These are phyloP conservation scores for Rhopalosiphum maidis DNA, from an alignment of 1,140 invertebrate species.

Conservation along the genomic window DNA sequence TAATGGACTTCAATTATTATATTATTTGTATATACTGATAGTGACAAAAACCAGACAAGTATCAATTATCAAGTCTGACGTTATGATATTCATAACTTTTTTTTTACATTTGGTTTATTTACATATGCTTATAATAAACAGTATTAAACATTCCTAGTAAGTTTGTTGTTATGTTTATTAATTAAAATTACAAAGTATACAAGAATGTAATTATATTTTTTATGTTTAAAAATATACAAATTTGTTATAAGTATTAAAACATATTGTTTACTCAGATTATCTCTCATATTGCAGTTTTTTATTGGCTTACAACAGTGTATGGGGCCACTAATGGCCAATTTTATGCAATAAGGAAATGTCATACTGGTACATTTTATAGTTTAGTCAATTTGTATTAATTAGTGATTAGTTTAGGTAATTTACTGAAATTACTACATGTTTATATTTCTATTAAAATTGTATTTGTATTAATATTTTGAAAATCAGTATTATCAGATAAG, in stretches of 20 bases:
- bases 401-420: conserved; percentile 1
- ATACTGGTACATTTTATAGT: background rate
- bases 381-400: conserved; percentile 11
- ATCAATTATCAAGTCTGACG: background rate
- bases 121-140: conserved; percentile 35
- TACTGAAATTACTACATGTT: background rate
- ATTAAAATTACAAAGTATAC: conserved; percentile 20
- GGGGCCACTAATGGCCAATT: background rate
- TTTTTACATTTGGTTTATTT: background rate
- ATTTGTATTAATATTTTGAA: conserved; percentile 11
- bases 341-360: background rate
- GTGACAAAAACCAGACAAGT: background rate
- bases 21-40: conserved; percentile 21
- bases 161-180: conserved; percentile 52
- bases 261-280: background rate
- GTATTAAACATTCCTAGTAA: conserved; percentile 48
- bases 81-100: background rate
- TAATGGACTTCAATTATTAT: conserved; percentile 47
- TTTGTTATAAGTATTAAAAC: conserved; percentile 32
- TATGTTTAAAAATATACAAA: conserved; percentile 47
- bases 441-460: conserved; percentile 3
- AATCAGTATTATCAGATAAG: conserved; percentile 4
- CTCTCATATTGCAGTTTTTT: background rate
- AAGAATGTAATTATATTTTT: conserved; percentile 39
- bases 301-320: background rate